Conservation (phyloP, 2,888 invertebrate genomes). For the Baronia brevicornis region DNA sequence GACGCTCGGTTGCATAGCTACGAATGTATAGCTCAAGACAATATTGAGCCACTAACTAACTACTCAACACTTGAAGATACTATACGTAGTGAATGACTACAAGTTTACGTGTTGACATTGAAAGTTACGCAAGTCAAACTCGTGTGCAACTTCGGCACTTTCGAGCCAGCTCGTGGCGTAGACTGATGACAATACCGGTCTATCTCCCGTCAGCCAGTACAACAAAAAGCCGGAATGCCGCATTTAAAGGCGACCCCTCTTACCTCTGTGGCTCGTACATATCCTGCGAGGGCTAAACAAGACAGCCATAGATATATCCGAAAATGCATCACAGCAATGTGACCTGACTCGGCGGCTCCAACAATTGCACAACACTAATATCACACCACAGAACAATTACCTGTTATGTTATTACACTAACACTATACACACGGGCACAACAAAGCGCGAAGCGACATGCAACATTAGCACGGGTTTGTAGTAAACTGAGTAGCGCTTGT, state of each 20-base stretch:
- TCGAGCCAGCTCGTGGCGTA: conserved; percentile 23
- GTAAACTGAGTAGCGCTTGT: conserved; percentile 68
- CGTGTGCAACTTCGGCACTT: conserved; percentile 34
- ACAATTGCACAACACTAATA: conserved; percentile 56
- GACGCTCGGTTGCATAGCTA: conserved; percentile 24
- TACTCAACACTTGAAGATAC: conserved; percentile 11
- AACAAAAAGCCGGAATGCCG: conserved; percentile 69
- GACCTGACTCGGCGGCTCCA: conserved; percentile 55
- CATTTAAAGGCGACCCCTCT: conserved; percentile 72
- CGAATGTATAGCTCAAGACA: conserved; percentile 3
- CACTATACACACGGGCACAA: conserved; percentile 64
- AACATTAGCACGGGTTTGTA: conserved; percentile 45
- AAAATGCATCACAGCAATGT: conserved; percentile 82
- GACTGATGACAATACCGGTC: conserved; percentile 28
- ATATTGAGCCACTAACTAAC: no score
- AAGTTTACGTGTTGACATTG: conserved; percentile 59
- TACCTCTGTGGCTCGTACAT: conserved; percentile 85
- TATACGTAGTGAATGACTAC: conserved; percentile 11
- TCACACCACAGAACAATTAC: conserved; percentile 66
- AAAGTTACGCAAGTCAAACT: conserved; percentile 63
- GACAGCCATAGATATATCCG: conserved; percentile 84
- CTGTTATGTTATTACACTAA: conserved; percentile 70
- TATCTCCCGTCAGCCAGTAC: conserved; percentile 22
- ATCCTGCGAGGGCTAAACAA: conserved; percentile 83
- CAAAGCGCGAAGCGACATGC: conserved; percentile 57